A percentile compares a stretch with the other conserved stretches of the same genome.
These are phyloP conservation scores for Pseudanteris insignis DNA, from an alignment of 2,888 invertebrate species.

Conservation along the genomic window DNA sequence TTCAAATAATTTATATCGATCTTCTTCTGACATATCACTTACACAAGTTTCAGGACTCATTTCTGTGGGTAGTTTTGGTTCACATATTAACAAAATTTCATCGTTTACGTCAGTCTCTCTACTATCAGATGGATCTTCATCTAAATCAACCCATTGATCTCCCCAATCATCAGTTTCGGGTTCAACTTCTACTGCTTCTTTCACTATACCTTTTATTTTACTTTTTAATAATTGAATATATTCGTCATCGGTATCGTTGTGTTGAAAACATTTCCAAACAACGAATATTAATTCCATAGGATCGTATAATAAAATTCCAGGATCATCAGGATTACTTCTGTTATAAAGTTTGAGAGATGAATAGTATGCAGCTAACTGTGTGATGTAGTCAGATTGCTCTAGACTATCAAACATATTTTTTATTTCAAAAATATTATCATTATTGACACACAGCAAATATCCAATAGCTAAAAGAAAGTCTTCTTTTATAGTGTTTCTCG, in stretches of 20 bases:
- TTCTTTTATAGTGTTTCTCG: conserved; percentile 66
- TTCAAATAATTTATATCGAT: conserved; percentile 53
- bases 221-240: conserved; percentile 15
- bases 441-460: conserved; percentile 67
- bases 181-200: not conserved
- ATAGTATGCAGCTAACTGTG: conserved; percentile 57
- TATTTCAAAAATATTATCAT: conserved; percentile 49
- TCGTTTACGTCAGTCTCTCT: conserved; percentile 13
- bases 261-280: conserved; percentile 41
- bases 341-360: conserved; percentile 55
- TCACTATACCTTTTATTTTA: conserved; percentile 25
- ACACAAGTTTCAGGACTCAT: conserved; percentile 7
- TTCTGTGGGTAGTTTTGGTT: conserved; percentile 23
- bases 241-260: conserved; percentile 15
- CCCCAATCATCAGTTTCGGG: conserved; percentile 33
- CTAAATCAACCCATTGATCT: conserved; percentile 52
- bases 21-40: conserved; percentile 47
- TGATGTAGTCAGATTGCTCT: conserved; percentile 52
- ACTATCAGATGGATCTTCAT: conserved; percentile 35
- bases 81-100: conserved; percentile 28
- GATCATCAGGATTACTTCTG: conserved; percentile 44
- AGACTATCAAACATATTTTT: conserved; percentile 54
- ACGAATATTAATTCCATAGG: conserved; percentile 54
- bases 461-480: conserved; percentile 69
- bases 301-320: conserved; percentile 51